Evolutionary conservation across 1,140 invertebrate genomes (phyloP).

Genomic region (Musca vetustissima): DNA sequence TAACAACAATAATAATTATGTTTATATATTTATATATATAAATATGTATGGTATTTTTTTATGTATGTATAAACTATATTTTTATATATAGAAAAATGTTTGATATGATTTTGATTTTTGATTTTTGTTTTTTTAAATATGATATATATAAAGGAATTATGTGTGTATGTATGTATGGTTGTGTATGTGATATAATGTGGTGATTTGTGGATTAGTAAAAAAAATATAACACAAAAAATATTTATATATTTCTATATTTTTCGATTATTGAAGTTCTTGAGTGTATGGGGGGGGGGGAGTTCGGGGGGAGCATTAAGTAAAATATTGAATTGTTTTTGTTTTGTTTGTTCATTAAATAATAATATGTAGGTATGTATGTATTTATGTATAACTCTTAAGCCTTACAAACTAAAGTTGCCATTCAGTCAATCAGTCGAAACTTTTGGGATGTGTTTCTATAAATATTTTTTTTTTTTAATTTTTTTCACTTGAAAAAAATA

Average conservation of each 20-base stretch:
- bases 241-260: no score
- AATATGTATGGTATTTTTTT: no score
- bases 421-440: slow-evolving; percentile 56
- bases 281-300: no score
- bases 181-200: no score
- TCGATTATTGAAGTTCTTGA: no score
- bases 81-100: neutral
- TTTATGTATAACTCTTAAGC: neutral
- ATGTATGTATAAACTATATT: neutral
- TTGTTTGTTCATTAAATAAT: slow-evolving; percentile 25
- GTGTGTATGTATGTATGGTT: neutral
- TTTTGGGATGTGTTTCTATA: slow-evolving; percentile 41
- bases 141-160: neutral
- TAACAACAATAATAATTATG: slow-evolving; percentile 1
- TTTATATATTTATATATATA: neutral
- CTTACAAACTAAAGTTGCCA: slow-evolving; percentile 37
- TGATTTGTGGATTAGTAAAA: no score
- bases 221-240: no score
- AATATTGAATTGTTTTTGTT: slow-evolving; percentile 33
- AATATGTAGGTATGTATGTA: slow-evolving; percentile 30
- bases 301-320: neutral
- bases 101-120: neutral
- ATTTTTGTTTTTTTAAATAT: no score
- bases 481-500: neutral
- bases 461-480: slow-evolving; percentile 5